A percentile compares a stretch with the other conserved stretches of the same genome.
Evolutionary conservation across 2,888 invertebrate species (phyloP).

Genomic region (Byasa hedistus): DNA sequence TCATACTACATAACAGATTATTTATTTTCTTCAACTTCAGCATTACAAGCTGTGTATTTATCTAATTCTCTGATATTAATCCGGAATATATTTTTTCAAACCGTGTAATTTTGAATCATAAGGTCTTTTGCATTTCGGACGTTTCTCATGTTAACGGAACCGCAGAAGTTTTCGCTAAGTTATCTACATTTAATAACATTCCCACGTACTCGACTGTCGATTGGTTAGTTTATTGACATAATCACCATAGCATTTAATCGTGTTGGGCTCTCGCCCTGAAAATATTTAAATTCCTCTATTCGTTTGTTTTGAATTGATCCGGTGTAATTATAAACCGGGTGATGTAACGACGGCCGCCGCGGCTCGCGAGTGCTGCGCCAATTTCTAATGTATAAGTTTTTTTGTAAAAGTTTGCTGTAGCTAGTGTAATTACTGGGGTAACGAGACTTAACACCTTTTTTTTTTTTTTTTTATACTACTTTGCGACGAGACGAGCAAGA

Average conservation of each 20-base stretch:
- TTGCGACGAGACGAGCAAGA: too few relatives aligned
- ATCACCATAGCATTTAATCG: background rate
- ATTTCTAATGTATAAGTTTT: too few relatives aligned
- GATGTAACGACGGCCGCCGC: background rate
- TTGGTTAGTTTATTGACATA: conserved; percentile 10
- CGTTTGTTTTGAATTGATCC: background rate
- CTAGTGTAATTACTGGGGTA: too few relatives aligned
- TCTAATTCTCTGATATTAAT: too few relatives aligned
- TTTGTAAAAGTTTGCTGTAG: too few relatives aligned
- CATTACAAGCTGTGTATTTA: too few relatives aligned
- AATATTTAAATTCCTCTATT: conserved; percentile 6
- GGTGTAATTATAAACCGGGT: background rate
- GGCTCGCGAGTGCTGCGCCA: background rate
- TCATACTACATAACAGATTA: too few relatives aligned
- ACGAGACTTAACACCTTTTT: too few relatives aligned
- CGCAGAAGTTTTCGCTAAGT: background rate
- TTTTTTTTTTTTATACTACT: too few relatives aligned
- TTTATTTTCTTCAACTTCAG: too few relatives aligned
- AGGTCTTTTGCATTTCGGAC: background rate
- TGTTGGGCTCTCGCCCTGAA: conserved; percentile 1
- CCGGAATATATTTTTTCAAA: too few relatives aligned
- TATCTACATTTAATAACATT: background rate
- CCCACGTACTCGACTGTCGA: conserved; percentile 7
- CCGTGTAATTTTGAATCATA: too few relatives aligned
- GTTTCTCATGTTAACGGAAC: conserved; percentile 7